Base-by-base conservation (phyloP, 2,797 vertebrate species). In the Bufotes viridis region DNA sequence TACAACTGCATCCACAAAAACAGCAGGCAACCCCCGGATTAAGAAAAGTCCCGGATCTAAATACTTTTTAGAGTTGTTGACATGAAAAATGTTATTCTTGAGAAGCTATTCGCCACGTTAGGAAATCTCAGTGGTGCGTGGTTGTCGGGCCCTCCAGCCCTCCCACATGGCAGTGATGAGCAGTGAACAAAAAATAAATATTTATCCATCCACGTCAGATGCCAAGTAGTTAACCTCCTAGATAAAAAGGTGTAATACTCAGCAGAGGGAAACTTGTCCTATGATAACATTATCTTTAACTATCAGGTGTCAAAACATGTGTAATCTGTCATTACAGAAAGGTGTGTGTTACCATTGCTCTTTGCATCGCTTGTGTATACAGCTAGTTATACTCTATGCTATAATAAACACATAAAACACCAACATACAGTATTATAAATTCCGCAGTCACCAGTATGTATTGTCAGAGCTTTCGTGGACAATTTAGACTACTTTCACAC, bases 141-240 rank as follows among this genome's bases (percentile, higher is more conserved):
- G 70, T 29, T 81, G 42, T 51, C 9, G n/a, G 63, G 34, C n/a
- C 42, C 15, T 65, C n/a, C 53, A 63, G 78, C 51, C 78, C 78
- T 78, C 88, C 88, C 80, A 89, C 85, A 70, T 29, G 69, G 74
- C 72, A 26, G 69, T 80, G 80, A 86, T 89, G 84, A 86, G 84
- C 84, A 69, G 29, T 18, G 72, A 78, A 86, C 80, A 89, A 55
- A 82, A 84, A 78, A 86, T 78, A 86, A 89, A 89, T 89, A 89
- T 89, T 89, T 82, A 89, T 86, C 57, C 78, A 82, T 57, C 80
- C 51, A 49, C 51, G 29, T 82, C 42, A 86, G 26, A 82, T 84
- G 83, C 78, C 78, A 86, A 82, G 84, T 82, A 60, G 61, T 86
- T 89, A 69, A 78, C 80, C 88, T 87, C 84, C 84, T 74, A 17